Conservation (phyloP, 2,888 invertebrate genomes). For the Drepana falcataria region DNA sequence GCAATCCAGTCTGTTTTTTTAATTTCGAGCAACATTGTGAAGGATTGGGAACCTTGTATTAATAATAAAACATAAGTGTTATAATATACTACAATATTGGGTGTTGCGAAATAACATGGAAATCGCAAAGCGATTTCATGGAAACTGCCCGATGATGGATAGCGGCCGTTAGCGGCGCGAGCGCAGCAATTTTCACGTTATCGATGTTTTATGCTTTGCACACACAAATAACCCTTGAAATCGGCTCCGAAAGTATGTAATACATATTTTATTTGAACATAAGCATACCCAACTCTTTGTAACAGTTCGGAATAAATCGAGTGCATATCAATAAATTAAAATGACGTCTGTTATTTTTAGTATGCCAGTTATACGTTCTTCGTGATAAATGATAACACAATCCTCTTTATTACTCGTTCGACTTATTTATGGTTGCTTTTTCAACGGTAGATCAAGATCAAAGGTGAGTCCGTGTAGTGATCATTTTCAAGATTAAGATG, state of each 20-base stretch:
- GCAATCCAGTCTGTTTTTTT: too few species aligned
- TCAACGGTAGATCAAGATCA: slow-evolving; percentile 53
- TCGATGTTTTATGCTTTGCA: slow-evolving; percentile 45
- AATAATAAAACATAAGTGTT: too few species aligned
- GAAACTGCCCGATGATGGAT: slow-evolving; percentile 40
- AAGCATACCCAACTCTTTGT: slow-evolving; percentile 10
- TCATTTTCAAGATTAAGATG: slow-evolving; percentile 20
- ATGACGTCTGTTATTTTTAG: slow-evolving; percentile 50
- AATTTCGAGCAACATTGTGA: too few species aligned
- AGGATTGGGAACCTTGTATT: too few species aligned
- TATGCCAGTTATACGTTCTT: slow-evolving; percentile 47
- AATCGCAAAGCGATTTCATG: slow-evolving; percentile 43
- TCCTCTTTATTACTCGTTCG: slow-evolving; percentile 49
- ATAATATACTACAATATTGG: slow-evolving; percentile 12
- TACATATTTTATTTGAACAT: slow-evolving; percentile 33
- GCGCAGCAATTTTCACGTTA: slow-evolving; percentile 43
- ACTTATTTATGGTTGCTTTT: slow-evolving; percentile 53
- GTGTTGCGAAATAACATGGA: slow-evolving; percentile 36
- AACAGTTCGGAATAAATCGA: slow-evolving; percentile 30
- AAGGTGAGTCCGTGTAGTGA: slow-evolving; percentile 27
- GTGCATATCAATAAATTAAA: slow-evolving; percentile 41
- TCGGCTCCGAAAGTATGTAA: not conserved
- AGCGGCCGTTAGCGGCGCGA: slow-evolving; percentile 27
- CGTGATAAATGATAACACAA: slow-evolving; percentile 53
- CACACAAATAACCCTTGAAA: slow-evolving; percentile 41